These are phyloP conservation scores for Drosophila nigrodunni DNA, from an alignment of 1,140 invertebrate species.

Conservation along the genomic window DNA sequence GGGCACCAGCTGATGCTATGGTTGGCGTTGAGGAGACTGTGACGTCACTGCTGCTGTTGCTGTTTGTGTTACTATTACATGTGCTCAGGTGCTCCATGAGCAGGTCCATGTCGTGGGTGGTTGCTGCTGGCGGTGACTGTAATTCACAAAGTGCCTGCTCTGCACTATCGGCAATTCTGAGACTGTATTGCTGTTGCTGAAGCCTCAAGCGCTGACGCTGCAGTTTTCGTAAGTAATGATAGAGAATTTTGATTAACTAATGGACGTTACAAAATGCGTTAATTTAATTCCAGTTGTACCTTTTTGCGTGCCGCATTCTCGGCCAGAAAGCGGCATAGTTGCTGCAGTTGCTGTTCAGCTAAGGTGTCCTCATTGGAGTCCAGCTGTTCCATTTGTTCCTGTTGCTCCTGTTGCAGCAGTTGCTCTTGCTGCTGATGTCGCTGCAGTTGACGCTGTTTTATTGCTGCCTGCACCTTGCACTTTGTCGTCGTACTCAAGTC, in stretches of 20 bases:
- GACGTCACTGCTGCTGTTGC: not conserved
- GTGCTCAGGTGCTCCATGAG: constrained; percentile 62
- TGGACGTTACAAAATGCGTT: not conserved
- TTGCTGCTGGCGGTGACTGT: constrained; percentile 4
- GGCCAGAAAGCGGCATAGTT: constrained; percentile 74
- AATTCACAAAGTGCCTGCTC: constrained; percentile 16
- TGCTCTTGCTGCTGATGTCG: constrained; percentile 36
- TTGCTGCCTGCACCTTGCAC: constrained; percentile 68
- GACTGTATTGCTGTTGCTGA: constrained; percentile 22
- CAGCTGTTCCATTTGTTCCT: constrained; percentile 16
- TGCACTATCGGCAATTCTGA: not conserved
- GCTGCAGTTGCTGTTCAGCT: constrained; percentile 68
- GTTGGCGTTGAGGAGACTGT: not conserved
- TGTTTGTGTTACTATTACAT: not conserved
- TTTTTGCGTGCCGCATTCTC: constrained; percentile 74
- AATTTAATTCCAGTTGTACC: constrained; percentile 35
- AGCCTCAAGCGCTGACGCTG: constrained; percentile 58
- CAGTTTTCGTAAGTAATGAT: not conserved
- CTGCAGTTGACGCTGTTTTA: constrained; percentile 65
- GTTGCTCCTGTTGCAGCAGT: constrained; percentile 8
- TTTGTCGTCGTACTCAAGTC: constrained; percentile 63
- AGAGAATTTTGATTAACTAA: constrained; percentile 5
- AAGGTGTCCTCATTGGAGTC: constrained; percentile 27
- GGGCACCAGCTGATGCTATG: constrained; percentile 18
- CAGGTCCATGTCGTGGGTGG: constrained; percentile 58